Conservation (phyloP, 2,888 invertebrate species). For the Platycnemis pennipes region DNA sequence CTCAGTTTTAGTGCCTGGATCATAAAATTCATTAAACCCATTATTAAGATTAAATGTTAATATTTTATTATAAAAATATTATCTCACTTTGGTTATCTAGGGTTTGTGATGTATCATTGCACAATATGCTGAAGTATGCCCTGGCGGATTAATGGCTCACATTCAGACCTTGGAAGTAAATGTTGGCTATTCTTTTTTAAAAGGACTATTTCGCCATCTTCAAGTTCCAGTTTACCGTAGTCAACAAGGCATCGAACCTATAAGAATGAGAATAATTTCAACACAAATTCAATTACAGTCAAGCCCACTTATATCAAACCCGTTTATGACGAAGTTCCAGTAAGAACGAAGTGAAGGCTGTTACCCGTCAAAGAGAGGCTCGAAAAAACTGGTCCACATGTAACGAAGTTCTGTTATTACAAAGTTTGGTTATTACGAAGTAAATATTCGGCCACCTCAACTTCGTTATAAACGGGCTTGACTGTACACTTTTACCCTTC, state of each 20-base stretch:
- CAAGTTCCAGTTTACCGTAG: slow-evolving; percentile 96
- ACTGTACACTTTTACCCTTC: no score
- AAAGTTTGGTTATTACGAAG: no score
- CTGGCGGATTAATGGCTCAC: slow-evolving; percentile 94
- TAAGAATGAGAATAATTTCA: slow-evolving; percentile 70
- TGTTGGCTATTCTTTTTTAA: slow-evolving; percentile 96
- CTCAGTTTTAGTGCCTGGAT: background rate
- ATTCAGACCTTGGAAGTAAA: slow-evolving; percentile 92
- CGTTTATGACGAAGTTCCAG: no score
- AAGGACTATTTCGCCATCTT: slow-evolving; percentile 94
- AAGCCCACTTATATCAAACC: no score
- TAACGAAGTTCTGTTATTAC: no score
- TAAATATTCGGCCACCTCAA: no score
- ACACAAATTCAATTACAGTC: no score
- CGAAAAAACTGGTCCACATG: no score
- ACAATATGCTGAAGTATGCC: slow-evolving; percentile 91
- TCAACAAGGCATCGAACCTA: slow-evolving; percentile 90
- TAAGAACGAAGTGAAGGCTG: no score
- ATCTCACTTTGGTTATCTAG: background rate
- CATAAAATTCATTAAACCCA: background rate
- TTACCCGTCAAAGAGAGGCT: no score
- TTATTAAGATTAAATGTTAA: background rate
- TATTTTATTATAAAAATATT: background rate
- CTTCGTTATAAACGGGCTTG: no score
- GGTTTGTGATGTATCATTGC: slow-evolving; percentile 74